Evolutionary conservation across 2,113 vertebrate species (phyloP), one percentile per base, ranked within the genome.

Genomic region (Peromyscus leucopus): DNA sequence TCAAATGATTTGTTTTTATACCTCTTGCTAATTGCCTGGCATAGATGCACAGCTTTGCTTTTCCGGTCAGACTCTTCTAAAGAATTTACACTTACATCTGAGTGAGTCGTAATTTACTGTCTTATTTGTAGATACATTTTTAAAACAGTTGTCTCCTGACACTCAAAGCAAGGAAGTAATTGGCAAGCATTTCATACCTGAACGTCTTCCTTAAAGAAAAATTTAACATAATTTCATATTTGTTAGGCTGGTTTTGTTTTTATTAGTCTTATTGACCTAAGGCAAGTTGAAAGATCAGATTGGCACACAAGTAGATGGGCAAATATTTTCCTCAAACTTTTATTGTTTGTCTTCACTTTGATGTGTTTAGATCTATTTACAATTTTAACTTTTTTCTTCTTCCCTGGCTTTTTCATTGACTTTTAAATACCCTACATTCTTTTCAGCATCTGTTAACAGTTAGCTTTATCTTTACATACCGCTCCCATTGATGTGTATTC

Each of bases 131-230:
- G 2, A 2, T 46, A 36, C n/a, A n/a, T 86, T 89, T 33, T 11
- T 69, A 39, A 57, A 79, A 39, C 1, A 61, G 16, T 4, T 7
- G 55, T 12, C 0, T 55, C 0, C 0, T 11, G 4, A 87, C 8
- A 57, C 5, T 75, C 6, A 74, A 84, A 92, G 31, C 31, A 89
- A 33, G 46, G 7, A 72, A 42, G 15, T 7, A 42, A 94, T 8
- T 89, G 17, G 0, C 24, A 69, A 85, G 1, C 0, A 74, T 75
- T 12, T 33, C 39, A 89, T 31, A 21, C 0, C 15, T 24, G 33
- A 72, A 24, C 48, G 33, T 11, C 8, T 90, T 74, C 28, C 39
- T 61, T 79, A 69, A 65, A 65, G 33, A 46, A 10, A 17, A 95
- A 15, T 26, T 83, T 76, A 85, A 48, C 17, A 9, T 17, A 71